Base-by-base conservation (phyloP, 2,888 invertebrate genomes). In the Archips xylosteana region DNA sequence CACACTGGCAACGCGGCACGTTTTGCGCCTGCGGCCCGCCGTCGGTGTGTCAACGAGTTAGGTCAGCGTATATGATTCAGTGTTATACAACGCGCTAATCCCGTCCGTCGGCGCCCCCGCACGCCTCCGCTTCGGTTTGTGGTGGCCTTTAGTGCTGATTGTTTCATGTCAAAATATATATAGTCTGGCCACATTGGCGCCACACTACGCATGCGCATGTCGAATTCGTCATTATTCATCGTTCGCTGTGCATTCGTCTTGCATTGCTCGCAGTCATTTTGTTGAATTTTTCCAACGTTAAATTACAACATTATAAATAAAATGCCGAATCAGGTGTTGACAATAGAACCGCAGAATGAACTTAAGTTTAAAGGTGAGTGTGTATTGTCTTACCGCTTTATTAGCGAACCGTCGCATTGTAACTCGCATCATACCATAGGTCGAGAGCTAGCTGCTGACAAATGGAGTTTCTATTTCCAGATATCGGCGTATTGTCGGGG, bases 291-390 rank as follows among this genome's bases (percentile, higher is more conserved):
- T 85, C 88, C 87, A 88, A 87, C 88, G 23, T 23, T 23, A 86
- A 87, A 83, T 84, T 86, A 87, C 84, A 85, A 95, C 88, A 91
- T 95, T 96, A 96, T 84, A 81, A 84, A 85, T 85, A 93, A 90
- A 87, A 94, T 94, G 94, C 96, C 96, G 84, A 97, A 97, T 90
- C 97, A 97, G 92, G 96, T 97, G 90, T 95, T 98, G 93, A 95
- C 95, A 89, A 97, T 98, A 96, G 97, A 98, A 87, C 98, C 98
- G 83, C 96, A 97, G 94, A 96, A 96, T 94, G 98, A 98, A 95
- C 96, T 98, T 85, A 97, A 96, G 95, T 98, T 98, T 95, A 96
- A 96, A 96, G 98, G 98, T 98, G 95, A 96, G 96, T 93, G 78
- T 79, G 75, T 81, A 81, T 78, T 82, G 83, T 80, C 83, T 74